phyloP scores from a whole-genome alignment of 2,888 invertebrate genomes.

The Tetropium fuscum region DNA sequence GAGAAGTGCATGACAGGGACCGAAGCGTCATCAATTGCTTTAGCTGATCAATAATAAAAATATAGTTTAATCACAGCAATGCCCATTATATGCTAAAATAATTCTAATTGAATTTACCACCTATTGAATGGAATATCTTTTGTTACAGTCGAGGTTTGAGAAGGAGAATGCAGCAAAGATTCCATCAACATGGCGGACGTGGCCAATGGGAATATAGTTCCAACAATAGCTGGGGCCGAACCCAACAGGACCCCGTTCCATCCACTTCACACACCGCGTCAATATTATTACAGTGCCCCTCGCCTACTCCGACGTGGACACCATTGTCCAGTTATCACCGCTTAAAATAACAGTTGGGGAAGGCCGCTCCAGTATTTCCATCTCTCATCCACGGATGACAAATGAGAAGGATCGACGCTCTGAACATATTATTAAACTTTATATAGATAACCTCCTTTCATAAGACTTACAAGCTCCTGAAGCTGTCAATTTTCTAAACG shows the following conservation, averaged over 20 bases:
- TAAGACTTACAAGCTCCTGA: conserved; percentile 18
- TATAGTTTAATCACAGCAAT: not conserved
- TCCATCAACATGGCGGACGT: conserved; percentile 58
- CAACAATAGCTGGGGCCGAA: conserved; percentile 46
- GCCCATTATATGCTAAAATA: too few relatives aligned
- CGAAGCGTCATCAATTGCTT: conserved; percentile 3
- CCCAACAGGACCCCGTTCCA: conserved; percentile 51
- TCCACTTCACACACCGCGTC: conserved; percentile 61
- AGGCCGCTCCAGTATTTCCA: conserved; percentile 18
- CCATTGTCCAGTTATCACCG: conserved; percentile 58
- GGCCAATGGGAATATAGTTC: conserved; percentile 56
- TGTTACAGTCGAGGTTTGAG: conserved; percentile 30
- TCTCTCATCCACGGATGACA: conserved; percentile 1
- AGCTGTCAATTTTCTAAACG: conserved; percentile 44
- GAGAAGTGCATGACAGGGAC: too few relatives aligned
- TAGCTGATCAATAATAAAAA: not conserved
- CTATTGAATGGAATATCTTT: conserved; percentile 28
- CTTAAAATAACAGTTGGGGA: conserved; percentile 48
- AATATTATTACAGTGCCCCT: conserved; percentile 62
- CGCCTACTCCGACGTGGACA: conserved; percentile 36
- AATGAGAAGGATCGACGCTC: conserved; percentile 5
- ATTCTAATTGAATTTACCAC: conserved; percentile 12
- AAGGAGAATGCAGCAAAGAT: conserved; percentile 21
- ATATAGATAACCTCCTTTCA: conserved; percentile 28
- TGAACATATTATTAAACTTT: conserved; percentile 6